phyloP scores from a whole-genome alignment of 2,888 invertebrate genomes.

The Rugalucina vietnamica region DNA sequence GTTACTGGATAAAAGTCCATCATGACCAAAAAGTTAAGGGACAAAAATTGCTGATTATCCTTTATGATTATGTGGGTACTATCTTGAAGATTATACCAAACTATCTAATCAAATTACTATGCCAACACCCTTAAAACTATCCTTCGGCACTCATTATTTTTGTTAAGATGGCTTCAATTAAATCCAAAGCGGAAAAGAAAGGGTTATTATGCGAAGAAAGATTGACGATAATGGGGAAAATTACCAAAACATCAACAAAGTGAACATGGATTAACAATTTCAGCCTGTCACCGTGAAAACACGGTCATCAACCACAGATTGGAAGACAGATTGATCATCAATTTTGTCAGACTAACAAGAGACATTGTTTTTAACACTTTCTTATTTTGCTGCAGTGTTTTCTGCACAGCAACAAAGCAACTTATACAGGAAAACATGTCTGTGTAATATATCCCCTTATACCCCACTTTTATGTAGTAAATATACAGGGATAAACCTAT shows the following conservation, averaged over 20 bases:
- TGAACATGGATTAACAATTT: background rate
- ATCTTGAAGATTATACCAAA: too few species aligned
- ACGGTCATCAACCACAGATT: background rate
- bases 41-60: too few species aligned
- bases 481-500: too few species aligned
- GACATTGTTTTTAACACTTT: background rate
- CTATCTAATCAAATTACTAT: background rate
- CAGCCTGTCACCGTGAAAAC: background rate
- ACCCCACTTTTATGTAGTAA: too few species aligned
- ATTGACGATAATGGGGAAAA: background rate
- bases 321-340: background rate
- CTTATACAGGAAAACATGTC: too few species aligned
- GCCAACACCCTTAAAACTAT: background rate
- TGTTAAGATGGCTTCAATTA: constrained; percentile 3
- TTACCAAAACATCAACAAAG: background rate
- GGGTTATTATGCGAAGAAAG: background rate
- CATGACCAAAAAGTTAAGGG: too few species aligned
- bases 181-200: background rate
- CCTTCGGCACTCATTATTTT: background rate
- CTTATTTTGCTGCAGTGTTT: too few species aligned
- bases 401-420: too few species aligned
- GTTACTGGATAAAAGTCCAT: too few species aligned
- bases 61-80: too few species aligned
- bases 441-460: too few species aligned
- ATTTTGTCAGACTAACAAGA: background rate